Percentiles rank a stretch among this genome's conserved stretches.
Evolutionary conservation across 2,888 invertebrate genomes (phyloP).

Genomic region (Volucella zonaria): DNA sequence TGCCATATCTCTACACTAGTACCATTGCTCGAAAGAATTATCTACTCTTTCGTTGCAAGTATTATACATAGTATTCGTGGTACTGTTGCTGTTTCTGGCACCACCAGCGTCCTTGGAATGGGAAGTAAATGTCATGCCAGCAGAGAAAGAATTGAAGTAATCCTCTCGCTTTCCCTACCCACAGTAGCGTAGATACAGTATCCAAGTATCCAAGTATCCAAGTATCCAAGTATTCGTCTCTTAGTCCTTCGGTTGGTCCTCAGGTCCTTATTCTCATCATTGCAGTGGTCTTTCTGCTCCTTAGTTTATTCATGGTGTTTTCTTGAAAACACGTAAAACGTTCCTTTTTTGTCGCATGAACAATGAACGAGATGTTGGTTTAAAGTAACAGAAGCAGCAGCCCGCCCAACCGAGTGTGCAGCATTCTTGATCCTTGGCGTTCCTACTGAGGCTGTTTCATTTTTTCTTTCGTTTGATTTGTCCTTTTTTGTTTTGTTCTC

Average conservation of each 20-base stretch:
- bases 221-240: background rate
- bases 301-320: conserved; percentile 70
- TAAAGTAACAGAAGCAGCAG: conserved; percentile 21
- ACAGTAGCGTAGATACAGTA: background rate
- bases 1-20: conserved; percentile 24
- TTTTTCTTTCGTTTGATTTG: background rate
- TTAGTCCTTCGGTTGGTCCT: background rate
- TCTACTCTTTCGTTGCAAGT: conserved; percentile 61
- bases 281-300: conserved; percentile 33
- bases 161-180: conserved; percentile 57
- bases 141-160: conserved; percentile 58
- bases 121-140: conserved; percentile 59
- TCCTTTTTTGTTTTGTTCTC: background rate
- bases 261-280: conserved; percentile 25
- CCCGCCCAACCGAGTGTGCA: conserved; percentile 29
- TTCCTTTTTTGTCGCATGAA: conserved; percentile 58
- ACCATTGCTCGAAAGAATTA: conserved; percentile 63
- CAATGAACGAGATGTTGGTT: conserved; percentile 64
- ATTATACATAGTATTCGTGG: conserved; percentile 34
- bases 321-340: conserved; percentile 62
- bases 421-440: conserved; percentile 26
- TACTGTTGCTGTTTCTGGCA: conserved; percentile 46
- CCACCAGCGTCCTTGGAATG: conserved; percentile 38
- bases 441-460: conserved; percentile 39
- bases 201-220: too few species aligned